Conservation (phyloP, 1,140 invertebrate species). For the Colletes latitarsis region DNA sequence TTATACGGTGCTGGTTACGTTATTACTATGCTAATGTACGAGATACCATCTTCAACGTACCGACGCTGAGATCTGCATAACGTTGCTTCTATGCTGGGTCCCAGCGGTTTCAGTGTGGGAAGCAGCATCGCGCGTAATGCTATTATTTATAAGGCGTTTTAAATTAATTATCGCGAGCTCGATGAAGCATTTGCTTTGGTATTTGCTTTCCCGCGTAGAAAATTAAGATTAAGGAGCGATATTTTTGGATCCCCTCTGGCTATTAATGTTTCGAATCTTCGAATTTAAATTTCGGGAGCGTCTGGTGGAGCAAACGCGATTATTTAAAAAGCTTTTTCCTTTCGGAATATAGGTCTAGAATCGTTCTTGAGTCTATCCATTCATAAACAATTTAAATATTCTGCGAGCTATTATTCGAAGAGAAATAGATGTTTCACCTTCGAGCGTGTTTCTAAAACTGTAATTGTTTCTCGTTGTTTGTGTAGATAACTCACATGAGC, state of each 20-base stretch:
- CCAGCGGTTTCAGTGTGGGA: constrained; percentile 8
- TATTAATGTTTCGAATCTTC: too few relatives aligned
- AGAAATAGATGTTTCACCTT: background rate
- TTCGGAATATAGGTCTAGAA: background rate
- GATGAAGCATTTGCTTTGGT: too few relatives aligned
- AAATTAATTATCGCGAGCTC: background rate
- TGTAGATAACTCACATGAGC: constrained; percentile 83
- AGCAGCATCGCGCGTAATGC: background rate
- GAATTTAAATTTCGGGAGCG: background rate
- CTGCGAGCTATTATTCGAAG: background rate
- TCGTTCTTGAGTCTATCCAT: background rate
- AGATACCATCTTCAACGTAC: constrained; percentile 23
- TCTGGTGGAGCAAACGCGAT: too few relatives aligned
- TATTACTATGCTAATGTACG: constrained; percentile 38
- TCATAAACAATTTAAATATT: background rate
- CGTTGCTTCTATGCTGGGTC: background rate
- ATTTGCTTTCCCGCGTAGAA: too few relatives aligned
- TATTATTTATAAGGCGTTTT: constrained; percentile 5
- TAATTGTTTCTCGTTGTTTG: constrained; percentile 39
- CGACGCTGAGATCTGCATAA: constrained; percentile 7
- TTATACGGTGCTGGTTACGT: constrained; percentile 5
- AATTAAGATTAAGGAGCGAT: too few relatives aligned
- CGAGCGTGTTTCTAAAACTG: background rate
- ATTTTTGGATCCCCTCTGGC: too few relatives aligned
- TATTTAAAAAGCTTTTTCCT: too few relatives aligned